Evolutionary conservation across 2,888 invertebrate genomes (phyloP).

Genomic region (Pyrocoelia pectoralis): DNA sequence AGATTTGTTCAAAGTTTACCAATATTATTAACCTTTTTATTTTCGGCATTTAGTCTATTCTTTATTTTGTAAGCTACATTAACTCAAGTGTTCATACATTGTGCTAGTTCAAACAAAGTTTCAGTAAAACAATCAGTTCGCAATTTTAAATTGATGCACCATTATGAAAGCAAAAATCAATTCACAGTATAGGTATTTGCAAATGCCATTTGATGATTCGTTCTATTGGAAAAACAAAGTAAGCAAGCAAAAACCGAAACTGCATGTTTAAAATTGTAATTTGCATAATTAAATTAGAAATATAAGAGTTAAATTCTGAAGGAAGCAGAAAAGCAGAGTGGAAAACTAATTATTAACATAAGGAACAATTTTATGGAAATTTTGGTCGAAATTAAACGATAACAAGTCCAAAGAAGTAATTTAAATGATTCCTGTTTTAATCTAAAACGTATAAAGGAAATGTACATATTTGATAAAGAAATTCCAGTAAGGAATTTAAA

Average conservation of each 20-base stretch:
- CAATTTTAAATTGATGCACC: too few species aligned
- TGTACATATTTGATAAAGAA: conserved; percentile 23
- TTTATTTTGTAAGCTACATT: too few species aligned
- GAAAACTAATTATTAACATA: conserved; percentile 27
- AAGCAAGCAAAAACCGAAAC: not conserved
- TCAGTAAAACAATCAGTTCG: too few species aligned
- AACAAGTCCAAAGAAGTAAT: conserved; percentile 25
- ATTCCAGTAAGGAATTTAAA: conserved; percentile 15
- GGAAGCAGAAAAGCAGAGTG: conserved; percentile 6
- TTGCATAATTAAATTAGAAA: conserved; percentile 25
- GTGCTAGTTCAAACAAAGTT: too few species aligned
- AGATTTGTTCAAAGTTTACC: too few species aligned
- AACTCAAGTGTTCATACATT: too few species aligned
- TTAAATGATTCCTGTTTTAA: conserved; percentile 26
- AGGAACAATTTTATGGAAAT: conserved; percentile 27
- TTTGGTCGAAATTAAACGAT: conserved; percentile 17
- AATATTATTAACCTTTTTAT: too few species aligned
- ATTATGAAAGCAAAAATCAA: not conserved
- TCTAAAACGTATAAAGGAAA: conserved; percentile 23
- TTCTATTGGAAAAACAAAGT: too few species aligned
- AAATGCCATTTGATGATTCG: too few species aligned
- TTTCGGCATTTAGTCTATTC: too few species aligned
- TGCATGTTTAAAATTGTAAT: conserved; percentile 13
- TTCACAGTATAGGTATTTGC: too few species aligned
- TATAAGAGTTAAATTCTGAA: conserved; percentile 18